A percentile compares a stretch with the other conserved stretches of the same genome.
Evolutionary conservation across 1,140 invertebrate species (phyloP).

Genomic region (Heliconius himera): DNA sequence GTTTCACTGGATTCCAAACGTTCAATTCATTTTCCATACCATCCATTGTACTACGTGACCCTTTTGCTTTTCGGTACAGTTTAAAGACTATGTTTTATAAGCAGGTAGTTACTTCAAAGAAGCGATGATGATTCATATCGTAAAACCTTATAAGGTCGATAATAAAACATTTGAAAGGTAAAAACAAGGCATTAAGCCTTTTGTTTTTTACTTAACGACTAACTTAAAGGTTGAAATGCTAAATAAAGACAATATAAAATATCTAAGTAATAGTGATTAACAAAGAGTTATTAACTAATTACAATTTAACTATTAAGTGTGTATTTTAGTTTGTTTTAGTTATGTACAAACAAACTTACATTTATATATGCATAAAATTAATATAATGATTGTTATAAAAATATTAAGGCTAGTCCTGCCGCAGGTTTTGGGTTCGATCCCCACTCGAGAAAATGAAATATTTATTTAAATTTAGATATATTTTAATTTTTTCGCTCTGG

Average conservation of each 20-base stretch:
- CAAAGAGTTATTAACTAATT: background rate
- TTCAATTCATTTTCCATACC: background rate
- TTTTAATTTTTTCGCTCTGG: too few relatives aligned
- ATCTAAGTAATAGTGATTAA: background rate
- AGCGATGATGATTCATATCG: background rate
- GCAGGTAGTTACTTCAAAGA: slow-evolving; percentile 1
- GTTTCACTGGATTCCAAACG: background rate
- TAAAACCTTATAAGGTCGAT: background rate
- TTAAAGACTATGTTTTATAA: background rate
- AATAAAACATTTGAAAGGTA: background rate
- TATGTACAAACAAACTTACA: too few relatives aligned
- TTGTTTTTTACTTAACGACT: background rate
- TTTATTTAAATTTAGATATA: too few relatives aligned
- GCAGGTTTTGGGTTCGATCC: too few relatives aligned
- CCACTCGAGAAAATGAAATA: too few relatives aligned
- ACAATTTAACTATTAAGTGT: background rate
- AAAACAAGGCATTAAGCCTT: background rate
- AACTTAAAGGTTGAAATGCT: background rate
- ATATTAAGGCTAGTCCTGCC: too few relatives aligned
- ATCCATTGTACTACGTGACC: background rate
- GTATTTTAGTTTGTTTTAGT: too few relatives aligned
- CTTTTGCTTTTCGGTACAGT: background rate
- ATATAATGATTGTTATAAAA: too few relatives aligned
- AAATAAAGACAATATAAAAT: background rate
- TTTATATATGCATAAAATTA: too few relatives aligned